A percentile compares a stretch with the other conserved stretches of the same genome.
Evolutionary conservation across 2,888 invertebrate genomes (phyloP).

Genomic region (Phaonia tiefii): DNA sequence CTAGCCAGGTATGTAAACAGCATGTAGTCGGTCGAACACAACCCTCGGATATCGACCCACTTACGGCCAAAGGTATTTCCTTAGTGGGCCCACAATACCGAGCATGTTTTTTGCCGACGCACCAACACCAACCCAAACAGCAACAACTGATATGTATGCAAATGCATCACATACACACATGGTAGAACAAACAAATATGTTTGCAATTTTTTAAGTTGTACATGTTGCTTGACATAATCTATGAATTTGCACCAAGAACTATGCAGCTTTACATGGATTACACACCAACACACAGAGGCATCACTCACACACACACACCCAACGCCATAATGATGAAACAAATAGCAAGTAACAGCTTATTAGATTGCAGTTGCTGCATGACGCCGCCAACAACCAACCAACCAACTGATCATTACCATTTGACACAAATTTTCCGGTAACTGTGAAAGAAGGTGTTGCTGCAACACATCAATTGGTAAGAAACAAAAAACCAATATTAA

Average conservation of each 20-base stretch:
- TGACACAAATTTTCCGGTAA: conserved; percentile 41
- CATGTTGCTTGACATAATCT: conserved; percentile 52
- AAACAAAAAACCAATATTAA: too few species aligned
- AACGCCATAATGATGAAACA: not conserved
- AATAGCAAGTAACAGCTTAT: not conserved
- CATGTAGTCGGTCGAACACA: conserved; percentile 35
- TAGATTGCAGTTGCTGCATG: not conserved
- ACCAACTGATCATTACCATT: conserved; percentile 23
- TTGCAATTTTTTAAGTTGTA: not conserved
- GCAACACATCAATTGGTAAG: too few species aligned
- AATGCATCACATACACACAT: too few species aligned
- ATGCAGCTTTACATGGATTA: conserved; percentile 7
- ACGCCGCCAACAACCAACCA: conserved; percentile 9
- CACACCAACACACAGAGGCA: conserved; percentile 15
- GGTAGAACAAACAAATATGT: too few species aligned
- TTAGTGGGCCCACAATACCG: conserved; percentile 51
- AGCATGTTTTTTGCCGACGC: too few species aligned
- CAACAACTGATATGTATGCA: too few species aligned
- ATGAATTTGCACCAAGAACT: not conserved
- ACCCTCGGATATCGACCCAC: conserved; percentile 61
- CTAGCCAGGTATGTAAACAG: conserved; percentile 8
- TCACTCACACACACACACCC: not conserved
- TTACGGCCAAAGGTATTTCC: conserved; percentile 58
- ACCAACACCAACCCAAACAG: too few species aligned
- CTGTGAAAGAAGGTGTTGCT: not conserved